A percentile compares a stretch with the other conserved stretches of the same genome.
Evolutionary conservation across 2,888 invertebrate genomes (phyloP).

Genomic region (Anoplius nigerrimus): DNA sequence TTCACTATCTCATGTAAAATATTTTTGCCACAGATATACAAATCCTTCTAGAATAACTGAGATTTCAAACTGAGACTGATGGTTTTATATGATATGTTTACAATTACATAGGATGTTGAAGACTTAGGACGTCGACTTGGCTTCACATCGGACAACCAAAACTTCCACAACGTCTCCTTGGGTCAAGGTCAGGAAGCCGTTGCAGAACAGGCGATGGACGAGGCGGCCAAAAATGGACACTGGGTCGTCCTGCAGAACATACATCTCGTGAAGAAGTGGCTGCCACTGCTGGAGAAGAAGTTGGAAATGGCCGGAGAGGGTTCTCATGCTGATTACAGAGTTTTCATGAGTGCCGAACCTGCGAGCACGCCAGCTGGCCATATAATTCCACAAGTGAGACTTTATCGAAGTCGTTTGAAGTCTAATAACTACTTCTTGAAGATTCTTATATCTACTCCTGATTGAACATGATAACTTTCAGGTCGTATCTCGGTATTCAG

Average conservation of each 20-base stretch:
- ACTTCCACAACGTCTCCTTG: constrained; percentile 96
- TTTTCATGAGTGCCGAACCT: constrained; percentile 97
- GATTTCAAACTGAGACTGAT: no score
- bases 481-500: no score
- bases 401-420: no score
- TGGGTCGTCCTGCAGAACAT: constrained; percentile 98
- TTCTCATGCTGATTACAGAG: constrained; percentile 87
- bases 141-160: constrained; percentile 87
- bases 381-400: constrained; percentile 88
- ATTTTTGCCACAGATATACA: not conserved
- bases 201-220: constrained; percentile 95
- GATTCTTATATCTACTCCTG: no score
- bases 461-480: no score
- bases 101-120: constrained; percentile 90
- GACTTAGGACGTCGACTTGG: constrained; percentile 89
- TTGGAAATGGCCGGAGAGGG: constrained; percentile 89
- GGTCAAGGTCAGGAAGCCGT: constrained; percentile 96
- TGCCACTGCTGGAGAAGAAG: constrained; percentile 92
- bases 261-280: constrained; percentile 96
- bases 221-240: constrained; percentile 89
- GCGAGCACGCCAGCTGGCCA: constrained; percentile 91
- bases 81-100: not conserved
- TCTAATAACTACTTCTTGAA: not conserved
- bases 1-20: not conserved
- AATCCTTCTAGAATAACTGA: no score